Conservation (phyloP, 2,888 invertebrate genomes). For the Platycheirus rosarum region DNA sequence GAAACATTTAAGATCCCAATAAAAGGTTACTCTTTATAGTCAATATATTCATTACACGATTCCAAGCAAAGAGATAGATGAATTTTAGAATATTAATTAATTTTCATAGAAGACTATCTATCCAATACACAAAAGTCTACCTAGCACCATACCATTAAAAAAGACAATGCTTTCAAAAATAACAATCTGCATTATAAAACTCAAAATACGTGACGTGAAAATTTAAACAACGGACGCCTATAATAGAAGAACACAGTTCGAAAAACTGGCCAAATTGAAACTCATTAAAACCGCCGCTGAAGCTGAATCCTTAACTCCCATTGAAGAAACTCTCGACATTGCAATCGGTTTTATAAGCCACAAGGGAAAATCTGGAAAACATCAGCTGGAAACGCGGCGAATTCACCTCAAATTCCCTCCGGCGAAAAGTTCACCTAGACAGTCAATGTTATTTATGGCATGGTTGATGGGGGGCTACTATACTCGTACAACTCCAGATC, state of each 20-base stretch:
- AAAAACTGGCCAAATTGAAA: too few species aligned
- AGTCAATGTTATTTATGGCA: slow-evolving; percentile 54
- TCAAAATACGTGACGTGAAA: slow-evolving; percentile 32
- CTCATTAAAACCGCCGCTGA: background rate
- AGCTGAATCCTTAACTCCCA: slow-evolving; percentile 4
- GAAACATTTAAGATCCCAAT: slow-evolving; percentile 22
- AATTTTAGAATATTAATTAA: slow-evolving; percentile 75
- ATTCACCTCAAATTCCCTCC: slow-evolving; percentile 26
- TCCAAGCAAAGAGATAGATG: slow-evolving; percentile 75
- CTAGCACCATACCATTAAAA: background rate
- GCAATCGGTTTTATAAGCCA: slow-evolving; percentile 27
- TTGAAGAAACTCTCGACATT: slow-evolving; percentile 12
- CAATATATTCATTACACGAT: slow-evolving; percentile 46
- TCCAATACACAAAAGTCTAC: background rate
- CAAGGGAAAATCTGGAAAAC: slow-evolving; percentile 47
- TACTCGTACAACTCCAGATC: too few species aligned
- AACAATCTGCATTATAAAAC: background rate
- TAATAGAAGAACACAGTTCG: too few species aligned
- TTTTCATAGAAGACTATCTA: slow-evolving; percentile 57
- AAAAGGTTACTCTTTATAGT: slow-evolving; percentile 1
- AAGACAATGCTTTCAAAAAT: background rate
- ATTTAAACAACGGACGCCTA: background rate
- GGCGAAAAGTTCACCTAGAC: slow-evolving; percentile 59
- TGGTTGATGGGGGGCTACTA: slow-evolving; percentile 2
- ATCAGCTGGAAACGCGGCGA: slow-evolving; percentile 57